Percentiles rank a stretch among this genome's conserved stretches.
These are phyloP conservation scores for Protodeltote pygarga DNA, from an alignment of 2,888 invertebrate species.

Conservation along the genomic window DNA sequence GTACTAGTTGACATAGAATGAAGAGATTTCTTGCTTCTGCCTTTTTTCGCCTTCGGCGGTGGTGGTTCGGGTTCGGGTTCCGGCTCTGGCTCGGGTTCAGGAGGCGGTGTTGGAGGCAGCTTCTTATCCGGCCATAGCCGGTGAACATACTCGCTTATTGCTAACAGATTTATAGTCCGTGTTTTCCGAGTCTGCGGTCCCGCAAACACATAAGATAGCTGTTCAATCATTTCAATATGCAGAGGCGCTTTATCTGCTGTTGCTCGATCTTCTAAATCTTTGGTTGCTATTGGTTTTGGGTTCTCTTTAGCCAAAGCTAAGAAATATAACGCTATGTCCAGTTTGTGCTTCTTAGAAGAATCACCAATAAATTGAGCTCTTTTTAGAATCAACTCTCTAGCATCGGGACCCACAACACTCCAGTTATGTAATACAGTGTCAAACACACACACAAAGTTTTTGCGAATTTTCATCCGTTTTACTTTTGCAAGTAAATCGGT, in stretches of 20 bases:
- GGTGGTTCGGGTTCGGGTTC: background rate
- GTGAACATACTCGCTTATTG: slow-evolving; percentile 14
- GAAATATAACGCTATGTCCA: slow-evolving; percentile 53
- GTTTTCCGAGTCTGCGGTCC: slow-evolving; percentile 13
- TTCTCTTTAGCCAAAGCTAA: slow-evolving; percentile 22
- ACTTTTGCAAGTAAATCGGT: slow-evolving; percentile 47
- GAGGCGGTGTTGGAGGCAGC: slow-evolving; percentile 1
- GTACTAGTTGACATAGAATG: no score
- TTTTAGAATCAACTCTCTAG: slow-evolving; percentile 52
- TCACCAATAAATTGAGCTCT: slow-evolving; percentile 56
- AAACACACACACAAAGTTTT: slow-evolving; percentile 49
- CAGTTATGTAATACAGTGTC: slow-evolving; percentile 53
- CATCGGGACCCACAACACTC: slow-evolving; percentile 50
- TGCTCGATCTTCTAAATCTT: slow-evolving; percentile 12
- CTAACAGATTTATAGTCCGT: slow-evolving; percentile 15
- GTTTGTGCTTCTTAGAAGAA: slow-evolving; percentile 32
- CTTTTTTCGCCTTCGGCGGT: background rate
- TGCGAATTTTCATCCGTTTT: slow-evolving; percentile 46
- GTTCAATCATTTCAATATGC: slow-evolving; percentile 6
- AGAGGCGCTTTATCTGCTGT: slow-evolving; percentile 7
- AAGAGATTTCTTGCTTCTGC: slow-evolving; percentile 4
- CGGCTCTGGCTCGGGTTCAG: slow-evolving; percentile 9
- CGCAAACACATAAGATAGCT: slow-evolving; percentile 16
- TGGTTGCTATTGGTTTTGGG: background rate
- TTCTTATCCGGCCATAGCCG: slow-evolving; percentile 33